Percentiles rank a stretch among this genome's conserved stretches.
These are phyloP conservation scores for Oreochromis tanganicae DNA, from an alignment of 2,113 vertebrate genomes.

Conservation along the genomic window DNA sequence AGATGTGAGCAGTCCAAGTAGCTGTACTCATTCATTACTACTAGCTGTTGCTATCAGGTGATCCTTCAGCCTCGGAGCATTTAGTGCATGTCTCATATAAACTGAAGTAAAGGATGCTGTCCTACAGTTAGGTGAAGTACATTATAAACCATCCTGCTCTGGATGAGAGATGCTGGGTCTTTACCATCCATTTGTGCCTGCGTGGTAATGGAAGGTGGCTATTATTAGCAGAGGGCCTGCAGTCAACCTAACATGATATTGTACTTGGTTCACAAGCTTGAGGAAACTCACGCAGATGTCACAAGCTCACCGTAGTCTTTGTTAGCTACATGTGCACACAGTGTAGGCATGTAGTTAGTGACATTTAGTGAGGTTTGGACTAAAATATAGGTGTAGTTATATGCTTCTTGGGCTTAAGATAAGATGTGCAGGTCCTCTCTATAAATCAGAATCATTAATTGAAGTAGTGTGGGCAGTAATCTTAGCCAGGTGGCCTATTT, in stretches of 20 bases:
- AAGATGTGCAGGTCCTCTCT: neutral
- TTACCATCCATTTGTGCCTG: conserved; percentile 19
- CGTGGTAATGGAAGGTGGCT: conserved; percentile 33
- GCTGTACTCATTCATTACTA: neutral
- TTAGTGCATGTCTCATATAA: neutral
- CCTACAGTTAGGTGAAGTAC: neutral
- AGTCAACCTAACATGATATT: conserved; percentile 31
- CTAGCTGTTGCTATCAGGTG: neutral
- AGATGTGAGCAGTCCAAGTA: neutral
- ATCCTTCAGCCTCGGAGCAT: neutral
- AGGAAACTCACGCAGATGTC: conserved; percentile 22
- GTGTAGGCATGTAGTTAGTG: neutral
- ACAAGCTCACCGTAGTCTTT: neutral
- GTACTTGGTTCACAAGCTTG: neutral
- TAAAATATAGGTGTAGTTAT: neutral
- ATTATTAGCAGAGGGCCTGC: conserved; percentile 53
- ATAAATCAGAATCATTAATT: neutral
- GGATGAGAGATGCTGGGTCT: conserved; percentile 11
- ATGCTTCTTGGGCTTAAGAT: neutral
- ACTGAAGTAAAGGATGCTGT: neutral
- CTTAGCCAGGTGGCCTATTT: neutral
- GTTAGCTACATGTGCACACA: neutral
- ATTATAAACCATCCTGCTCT: neutral
- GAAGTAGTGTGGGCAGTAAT: neutral
- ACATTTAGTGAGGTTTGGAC: neutral